Conservation (phyloP, 2,888 invertebrate species). For the Eugnorisma glareosa region DNA sequence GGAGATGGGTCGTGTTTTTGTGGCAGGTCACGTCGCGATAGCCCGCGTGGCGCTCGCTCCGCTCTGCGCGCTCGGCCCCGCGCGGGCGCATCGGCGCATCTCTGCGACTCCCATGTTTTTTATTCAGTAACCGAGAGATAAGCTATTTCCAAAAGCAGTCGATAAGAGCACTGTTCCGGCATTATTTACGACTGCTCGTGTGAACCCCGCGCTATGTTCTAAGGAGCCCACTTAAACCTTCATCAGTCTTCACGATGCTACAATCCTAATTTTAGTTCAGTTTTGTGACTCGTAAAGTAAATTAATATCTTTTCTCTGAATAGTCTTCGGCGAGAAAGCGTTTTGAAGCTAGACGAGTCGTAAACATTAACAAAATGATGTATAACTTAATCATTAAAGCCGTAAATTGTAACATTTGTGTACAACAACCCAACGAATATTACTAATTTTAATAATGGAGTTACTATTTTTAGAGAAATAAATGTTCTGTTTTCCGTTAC, state of each 20-base stretch:
- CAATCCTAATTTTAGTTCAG: slow-evolving; percentile 67
- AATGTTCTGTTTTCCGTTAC: slow-evolving; percentile 45
- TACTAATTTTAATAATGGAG: not conserved
- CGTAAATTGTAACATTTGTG: slow-evolving; percentile 5
- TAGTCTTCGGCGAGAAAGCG: slow-evolving; percentile 10
- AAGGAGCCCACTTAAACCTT: slow-evolving; percentile 76
- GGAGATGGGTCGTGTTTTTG: slow-evolving; percentile 44
- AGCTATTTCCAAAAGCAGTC: slow-evolving; percentile 73
- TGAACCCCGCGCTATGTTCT: slow-evolving; percentile 64
- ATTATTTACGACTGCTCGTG: slow-evolving; percentile 72
- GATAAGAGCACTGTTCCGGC: slow-evolving; percentile 75
- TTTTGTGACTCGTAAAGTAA: slow-evolving; percentile 77
- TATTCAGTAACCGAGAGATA: slow-evolving; percentile 72
- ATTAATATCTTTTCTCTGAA: slow-evolving; percentile 81
- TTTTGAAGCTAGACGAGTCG: not conserved
- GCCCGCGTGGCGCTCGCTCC: slow-evolving; percentile 60
- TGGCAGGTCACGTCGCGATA: slow-evolving; percentile 78
- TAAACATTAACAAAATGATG: slow-evolving; percentile 5
- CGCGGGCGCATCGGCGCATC: slow-evolving; percentile 41
- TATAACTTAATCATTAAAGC: not conserved
- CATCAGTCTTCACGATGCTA: slow-evolving; percentile 78
- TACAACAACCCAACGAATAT: slow-evolving; percentile 14
- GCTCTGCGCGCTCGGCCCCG: slow-evolving; percentile 51
- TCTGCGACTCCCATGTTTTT: slow-evolving; percentile 65
- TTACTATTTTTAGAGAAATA: slow-evolving; percentile 37